A percentile compares a stretch with the other conserved stretches of the same genome.
Evolutionary conservation across 2,888 invertebrate genomes (phyloP).

Genomic region (Diaphora mendica): DNA sequence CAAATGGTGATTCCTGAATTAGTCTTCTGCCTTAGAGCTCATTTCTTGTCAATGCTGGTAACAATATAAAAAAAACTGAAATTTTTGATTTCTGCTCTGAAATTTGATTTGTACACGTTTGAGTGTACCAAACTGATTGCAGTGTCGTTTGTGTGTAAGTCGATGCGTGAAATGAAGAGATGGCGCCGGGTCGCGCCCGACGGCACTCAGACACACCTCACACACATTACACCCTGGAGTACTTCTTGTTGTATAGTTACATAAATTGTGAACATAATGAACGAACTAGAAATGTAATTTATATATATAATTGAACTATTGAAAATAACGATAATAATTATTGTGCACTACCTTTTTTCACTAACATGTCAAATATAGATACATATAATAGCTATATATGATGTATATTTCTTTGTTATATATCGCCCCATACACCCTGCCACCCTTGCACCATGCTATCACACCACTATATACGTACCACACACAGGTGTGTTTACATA

Average conservation of each 20-base stretch:
- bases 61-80: neutral
- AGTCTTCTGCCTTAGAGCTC: neutral
- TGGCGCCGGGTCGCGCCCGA: slow-evolving; percentile 50
- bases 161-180: slow-evolving; percentile 68
- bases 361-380: neutral
- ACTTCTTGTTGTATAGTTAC: neutral
- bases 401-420: slow-evolving; percentile 6
- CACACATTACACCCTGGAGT: neutral
- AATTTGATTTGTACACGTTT: neutral
- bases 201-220: slow-evolving; percentile 31
- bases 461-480: slow-evolving; percentile 28
- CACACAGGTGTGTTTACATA: slow-evolving; percentile 47
- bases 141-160: slow-evolving; percentile 55
- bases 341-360: neutral
- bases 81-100: neutral
- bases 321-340: neutral
- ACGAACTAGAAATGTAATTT: neutral
- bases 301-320: neutral
- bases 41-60: neutral
- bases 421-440: slow-evolving; percentile 7
- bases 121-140: slow-evolving; percentile 19
- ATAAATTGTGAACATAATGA: neutral
- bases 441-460: slow-evolving; percentile 5
- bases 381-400: neutral
- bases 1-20: neutral